Percentiles rank a stretch among this genome's conserved stretches.
These are phyloP conservation scores for Oxyteleia sp. DNA, from an alignment of 2,888 invertebrate species.

Conservation along the genomic window DNA sequence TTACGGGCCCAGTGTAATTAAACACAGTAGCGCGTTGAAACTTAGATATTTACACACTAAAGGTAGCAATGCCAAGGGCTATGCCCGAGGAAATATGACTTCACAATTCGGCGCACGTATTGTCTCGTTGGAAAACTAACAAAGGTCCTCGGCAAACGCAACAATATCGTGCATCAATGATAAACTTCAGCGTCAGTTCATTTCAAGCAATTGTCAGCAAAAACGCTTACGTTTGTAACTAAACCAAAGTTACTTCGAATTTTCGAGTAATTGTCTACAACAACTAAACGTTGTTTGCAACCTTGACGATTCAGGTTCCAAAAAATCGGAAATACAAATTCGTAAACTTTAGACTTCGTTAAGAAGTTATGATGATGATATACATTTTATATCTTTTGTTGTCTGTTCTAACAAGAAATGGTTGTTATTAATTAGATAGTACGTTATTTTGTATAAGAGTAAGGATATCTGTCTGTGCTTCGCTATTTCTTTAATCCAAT, in stretches of 20 bases:
- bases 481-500: too few species aligned
- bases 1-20: too few species aligned
- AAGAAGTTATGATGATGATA: too few species aligned
- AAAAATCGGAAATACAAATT: too few species aligned
- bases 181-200: constrained; percentile 59
- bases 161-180: constrained; percentile 65
- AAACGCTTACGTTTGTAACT: constrained; percentile 58
- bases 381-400: too few species aligned
- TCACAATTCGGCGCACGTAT: constrained; percentile 66
- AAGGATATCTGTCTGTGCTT: too few species aligned
- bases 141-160: constrained; percentile 68
- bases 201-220: constrained; percentile 64
- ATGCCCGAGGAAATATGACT: constrained; percentile 53
- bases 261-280: constrained; percentile 27
- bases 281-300: too few species aligned
- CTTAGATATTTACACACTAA: constrained; percentile 48
- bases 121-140: constrained; percentile 60
- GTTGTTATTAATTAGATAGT: too few species aligned
- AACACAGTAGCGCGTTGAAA: constrained; percentile 36
- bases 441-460: too few species aligned
- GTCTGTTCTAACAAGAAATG: too few species aligned
- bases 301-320: too few species aligned
- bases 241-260: constrained; percentile 47
- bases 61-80: constrained; percentile 42
- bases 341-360: too few species aligned